Percentiles rank a stretch among this genome's conserved stretches.
These are phyloP conservation scores for Trochalopteron elliotii DNA, from an alignment of 2,113 vertebrate genomes.

Conservation along the genomic window DNA sequence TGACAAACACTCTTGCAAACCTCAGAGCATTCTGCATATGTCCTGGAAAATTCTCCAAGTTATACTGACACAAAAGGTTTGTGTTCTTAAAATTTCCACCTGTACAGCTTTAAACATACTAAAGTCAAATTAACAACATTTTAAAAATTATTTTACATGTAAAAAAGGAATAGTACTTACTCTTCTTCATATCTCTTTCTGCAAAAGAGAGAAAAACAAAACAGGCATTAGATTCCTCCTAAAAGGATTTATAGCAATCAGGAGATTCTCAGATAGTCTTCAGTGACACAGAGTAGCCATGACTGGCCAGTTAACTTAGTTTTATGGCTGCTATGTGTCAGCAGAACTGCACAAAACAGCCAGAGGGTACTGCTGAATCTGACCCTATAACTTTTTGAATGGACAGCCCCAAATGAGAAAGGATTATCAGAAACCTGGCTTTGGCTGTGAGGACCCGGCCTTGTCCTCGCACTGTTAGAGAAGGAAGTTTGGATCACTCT, in stretches of 20 bases:
- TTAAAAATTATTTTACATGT: not conserved
- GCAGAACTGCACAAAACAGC: not conserved
- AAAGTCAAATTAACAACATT: not conserved
- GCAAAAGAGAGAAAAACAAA: slow-evolving; percentile 65
- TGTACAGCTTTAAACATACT: not conserved
- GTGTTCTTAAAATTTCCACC: not conserved
- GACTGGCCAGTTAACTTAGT: not conserved
- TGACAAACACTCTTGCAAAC: not conserved
- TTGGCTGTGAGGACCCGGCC: not conserved
- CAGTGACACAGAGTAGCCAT: not conserved
- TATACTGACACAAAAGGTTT: not conserved
- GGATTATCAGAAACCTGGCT: not conserved
- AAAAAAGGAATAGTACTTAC: slow-evolving; percentile 81
- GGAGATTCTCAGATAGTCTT: not conserved
- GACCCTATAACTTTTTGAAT: not conserved
- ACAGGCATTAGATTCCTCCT: not conserved
- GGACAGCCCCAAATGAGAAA: not conserved
- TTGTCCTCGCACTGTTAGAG: not conserved
- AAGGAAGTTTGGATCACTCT: not conserved
- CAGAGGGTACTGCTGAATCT: not conserved
- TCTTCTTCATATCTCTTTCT: slow-evolving; percentile 92
- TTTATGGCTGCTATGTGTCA: not conserved
- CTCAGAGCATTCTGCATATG: not conserved
- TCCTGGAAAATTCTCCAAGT: not conserved
- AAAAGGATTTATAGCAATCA: not conserved